phyloP scores from a whole-genome alignment of 2,888 invertebrate genomes.

The Liposcelis brunnea region DNA sequence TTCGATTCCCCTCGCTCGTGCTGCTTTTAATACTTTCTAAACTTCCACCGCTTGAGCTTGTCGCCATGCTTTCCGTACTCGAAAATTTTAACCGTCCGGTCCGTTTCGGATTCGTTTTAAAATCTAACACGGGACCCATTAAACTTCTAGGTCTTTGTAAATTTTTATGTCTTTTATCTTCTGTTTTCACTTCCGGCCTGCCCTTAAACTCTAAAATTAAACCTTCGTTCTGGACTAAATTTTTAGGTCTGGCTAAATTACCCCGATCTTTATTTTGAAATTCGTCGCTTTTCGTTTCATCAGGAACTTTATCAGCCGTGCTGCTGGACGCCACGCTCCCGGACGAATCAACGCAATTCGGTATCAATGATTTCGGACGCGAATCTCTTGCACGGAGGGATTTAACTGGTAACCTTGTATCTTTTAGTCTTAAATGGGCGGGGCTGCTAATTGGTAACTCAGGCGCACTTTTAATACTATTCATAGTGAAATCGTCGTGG shows the following conservation, averaged over 20 bases:
- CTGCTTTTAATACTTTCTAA: slow-evolving; percentile 76
- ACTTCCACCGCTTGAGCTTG: slow-evolving; percentile 63
- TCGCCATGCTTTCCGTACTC: slow-evolving; percentile 75
- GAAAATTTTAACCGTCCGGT: slow-evolving; percentile 41
- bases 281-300: slow-evolving; percentile 22
- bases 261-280: slow-evolving; percentile 32
- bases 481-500: slow-evolving; percentile 51
- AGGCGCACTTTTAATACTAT: slow-evolving; percentile 65
- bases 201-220: slow-evolving; percentile 43
- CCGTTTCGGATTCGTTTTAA: slow-evolving; percentile 32
- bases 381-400: slow-evolving; percentile 43
- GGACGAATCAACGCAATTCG: slow-evolving; percentile 20
- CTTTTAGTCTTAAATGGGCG: slow-evolving; percentile 50
- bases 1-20: slow-evolving; percentile 72
- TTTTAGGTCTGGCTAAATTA: slow-evolving; percentile 3
- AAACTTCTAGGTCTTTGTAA: slow-evolving; percentile 23
- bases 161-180: slow-evolving; percentile 15
- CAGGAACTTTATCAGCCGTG: too few species aligned
- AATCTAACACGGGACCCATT: slow-evolving; percentile 49
- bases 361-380: slow-evolving; percentile 21
- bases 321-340: slow-evolving; percentile 25
- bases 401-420: slow-evolving; percentile 54
- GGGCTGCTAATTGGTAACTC: slow-evolving; percentile 52
- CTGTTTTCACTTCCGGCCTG: slow-evolving; percentile 31
- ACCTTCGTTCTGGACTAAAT: slow-evolving; percentile 7